Evolutionary conservation across 1,140 invertebrate species (phyloP).

Genomic region (Platyura marginata): DNA sequence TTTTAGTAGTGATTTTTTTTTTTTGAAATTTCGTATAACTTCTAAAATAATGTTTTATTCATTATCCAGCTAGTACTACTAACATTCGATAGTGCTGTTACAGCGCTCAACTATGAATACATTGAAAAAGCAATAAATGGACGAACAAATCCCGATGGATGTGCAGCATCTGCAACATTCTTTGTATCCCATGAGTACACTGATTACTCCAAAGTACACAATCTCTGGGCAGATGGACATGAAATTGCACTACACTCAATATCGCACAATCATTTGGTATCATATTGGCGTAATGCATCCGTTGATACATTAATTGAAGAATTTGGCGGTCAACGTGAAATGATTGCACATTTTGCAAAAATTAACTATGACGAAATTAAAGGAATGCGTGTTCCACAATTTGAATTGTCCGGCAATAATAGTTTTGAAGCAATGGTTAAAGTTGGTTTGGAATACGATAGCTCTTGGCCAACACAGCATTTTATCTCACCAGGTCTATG

Average conservation of each 20-base stretch:
- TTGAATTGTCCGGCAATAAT: slow-evolving; percentile 41
- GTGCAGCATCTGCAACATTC: slow-evolving; percentile 38
- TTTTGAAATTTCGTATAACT: too few relatives aligned
- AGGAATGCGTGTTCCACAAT: slow-evolving; percentile 43
- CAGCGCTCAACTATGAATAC: slow-evolving; percentile 38
- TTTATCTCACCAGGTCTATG: slow-evolving; percentile 36
- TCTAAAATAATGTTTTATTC: slow-evolving; percentile 6
- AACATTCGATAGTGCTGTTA: slow-evolving; percentile 52
- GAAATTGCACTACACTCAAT: slow-evolving; percentile 52
- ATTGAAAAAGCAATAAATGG: slow-evolving; percentile 38
- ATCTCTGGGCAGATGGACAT: slow-evolving; percentile 39
- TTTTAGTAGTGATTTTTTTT: background rate
- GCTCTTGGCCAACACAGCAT: slow-evolving; percentile 36
- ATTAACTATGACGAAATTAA: slow-evolving; percentile 27
- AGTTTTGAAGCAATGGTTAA: slow-evolving; percentile 30
- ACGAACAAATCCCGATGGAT: slow-evolving; percentile 40
- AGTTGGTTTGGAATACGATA: slow-evolving; percentile 36
- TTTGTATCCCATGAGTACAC: slow-evolving; percentile 51
- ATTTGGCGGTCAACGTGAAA: slow-evolving; percentile 30
- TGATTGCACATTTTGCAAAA: slow-evolving; percentile 29
- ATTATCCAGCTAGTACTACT: slow-evolving; percentile 40
- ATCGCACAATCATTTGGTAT: slow-evolving; percentile 25
- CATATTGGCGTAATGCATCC: slow-evolving; percentile 29
- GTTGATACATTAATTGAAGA: slow-evolving; percentile 28
- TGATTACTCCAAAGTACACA: slow-evolving; percentile 39